Evolutionary conservation across 1,140 invertebrate species (phyloP).

Genomic region (Bombus superbus): DNA sequence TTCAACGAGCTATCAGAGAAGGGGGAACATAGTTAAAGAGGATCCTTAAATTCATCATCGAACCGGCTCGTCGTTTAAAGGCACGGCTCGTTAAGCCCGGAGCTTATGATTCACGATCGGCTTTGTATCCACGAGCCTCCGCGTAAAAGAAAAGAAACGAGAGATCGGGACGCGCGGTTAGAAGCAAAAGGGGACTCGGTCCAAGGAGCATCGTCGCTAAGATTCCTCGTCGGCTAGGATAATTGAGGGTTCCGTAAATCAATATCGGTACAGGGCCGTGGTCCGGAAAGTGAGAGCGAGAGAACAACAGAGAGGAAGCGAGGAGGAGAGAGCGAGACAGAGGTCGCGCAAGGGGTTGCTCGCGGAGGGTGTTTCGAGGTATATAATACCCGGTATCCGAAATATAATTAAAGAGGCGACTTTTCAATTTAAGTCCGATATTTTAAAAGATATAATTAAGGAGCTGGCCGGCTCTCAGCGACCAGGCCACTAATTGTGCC

Average conservation of each 20-base stretch:
- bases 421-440: slow-evolving; percentile 80
- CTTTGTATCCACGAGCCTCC: slow-evolving; percentile 55
- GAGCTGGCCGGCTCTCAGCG: slow-evolving; percentile 65
- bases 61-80: slow-evolving; percentile 50
- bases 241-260: slow-evolving; percentile 77
- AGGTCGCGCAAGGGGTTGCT: slow-evolving; percentile 27
- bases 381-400: slow-evolving; percentile 72
- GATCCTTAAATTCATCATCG: slow-evolving; percentile 66
- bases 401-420: slow-evolving; percentile 78
- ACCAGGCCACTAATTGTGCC: slow-evolving; percentile 75
- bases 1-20: slow-evolving; percentile 1
- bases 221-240: slow-evolving; percentile 59
- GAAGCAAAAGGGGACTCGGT: slow-evolving; percentile 1
- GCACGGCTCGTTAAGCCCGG: slow-evolving; percentile 70
- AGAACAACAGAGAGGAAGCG: not conserved
- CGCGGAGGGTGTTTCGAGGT: slow-evolving; percentile 34
- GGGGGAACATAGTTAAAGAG: not conserved
- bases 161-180: slow-evolving; percentile 17
- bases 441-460: slow-evolving; percentile 81
- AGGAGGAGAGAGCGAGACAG: no score
- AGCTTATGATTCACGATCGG: slow-evolving; percentile 74
- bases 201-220: slow-evolving; percentile 49
- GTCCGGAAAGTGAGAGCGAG: not conserved
- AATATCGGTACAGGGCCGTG: slow-evolving; percentile 59
- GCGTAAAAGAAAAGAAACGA: slow-evolving; percentile 58